Evolutionary conservation across 2,888 invertebrate species (phyloP), one percentile per base, ranked within the genome.

Genomic region (Fragum fragum): DNA sequence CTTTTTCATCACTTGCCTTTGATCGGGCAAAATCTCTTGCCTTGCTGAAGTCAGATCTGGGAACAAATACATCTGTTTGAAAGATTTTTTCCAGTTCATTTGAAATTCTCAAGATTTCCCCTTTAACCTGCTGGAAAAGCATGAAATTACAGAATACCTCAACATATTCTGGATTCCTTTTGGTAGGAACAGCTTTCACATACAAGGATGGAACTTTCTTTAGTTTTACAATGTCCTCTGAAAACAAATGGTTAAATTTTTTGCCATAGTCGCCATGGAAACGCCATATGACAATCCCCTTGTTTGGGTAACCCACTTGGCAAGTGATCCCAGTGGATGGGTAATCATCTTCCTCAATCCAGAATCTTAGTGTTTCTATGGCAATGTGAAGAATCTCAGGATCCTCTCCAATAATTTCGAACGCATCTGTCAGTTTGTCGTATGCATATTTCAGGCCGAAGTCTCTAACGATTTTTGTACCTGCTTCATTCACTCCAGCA

Each of bases 261-360:
- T 82, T 85, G 0, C 78, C 85, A 73, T 80, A 80, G 42, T 85
- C 83, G 0, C 85, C 85, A 69, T 85, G 85, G 47, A 83, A 85
- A 68, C 85, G 80, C 85, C 85, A 85, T 36, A 85, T 76, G 0
- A 85, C 78, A 14, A 73, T 83, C 11, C 76, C 26, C 63, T 73
- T 80, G 61, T 85, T 85, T 28, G 85, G 85, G 32, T 85, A 85
- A 9, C 85, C 85, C 6, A 85, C 79, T 61, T 85, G 85, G 47
- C 85, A 85, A 3, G 85, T 83, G 57, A 83, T 80, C 2, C 85
- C 85, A 6, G 82, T 83, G 28, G 73, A 26, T 0, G 85, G 85
- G 47, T 73, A 85, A 3, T 73, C 76, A 47, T 85, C 85, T 26
- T 82, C 80, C 39, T 85, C 85, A 16, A 83, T 63, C 85, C 82